phyloP scores from a whole-genome alignment of 2,888 invertebrate species.

The Cerceris ruficornis region DNA sequence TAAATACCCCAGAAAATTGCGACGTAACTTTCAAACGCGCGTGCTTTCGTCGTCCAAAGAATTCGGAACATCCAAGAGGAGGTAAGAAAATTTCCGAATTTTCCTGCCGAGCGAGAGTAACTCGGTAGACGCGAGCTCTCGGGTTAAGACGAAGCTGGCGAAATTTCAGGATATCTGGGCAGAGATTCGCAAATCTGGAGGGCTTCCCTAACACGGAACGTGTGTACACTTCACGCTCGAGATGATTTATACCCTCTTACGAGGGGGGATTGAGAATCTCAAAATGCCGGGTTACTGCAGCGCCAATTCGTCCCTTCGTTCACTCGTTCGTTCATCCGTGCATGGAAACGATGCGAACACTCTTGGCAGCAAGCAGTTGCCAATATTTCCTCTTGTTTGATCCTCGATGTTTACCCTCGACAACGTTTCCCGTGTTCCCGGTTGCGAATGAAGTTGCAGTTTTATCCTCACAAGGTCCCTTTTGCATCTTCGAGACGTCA shows the following conservation, averaged over 20 bases:
- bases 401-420: slow-evolving; percentile 19
- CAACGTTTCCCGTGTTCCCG: neutral
- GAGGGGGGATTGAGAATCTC: slow-evolving; percentile 45
- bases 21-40: neutral
- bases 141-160: slow-evolving; percentile 7
- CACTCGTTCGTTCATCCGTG: slow-evolving; percentile 35
- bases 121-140: neutral
- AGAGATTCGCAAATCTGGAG: slow-evolving; percentile 43
- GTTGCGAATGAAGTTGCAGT: too few relatives aligned
- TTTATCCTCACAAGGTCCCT: too few relatives aligned
- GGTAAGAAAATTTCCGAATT: neutral
- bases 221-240: slow-evolving; percentile 66
- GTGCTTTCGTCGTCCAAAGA: neutral
- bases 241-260: slow-evolving; percentile 52
- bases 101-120: neutral
- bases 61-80: neutral
- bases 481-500: too few relatives aligned
- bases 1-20: too few relatives aligned
- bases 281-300: slow-evolving; percentile 44
- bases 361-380: slow-evolving; percentile 30
- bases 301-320: slow-evolving; percentile 30
- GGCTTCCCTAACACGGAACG: slow-evolving; percentile 29
- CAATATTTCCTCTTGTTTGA: slow-evolving; percentile 22
- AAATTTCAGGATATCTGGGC: slow-evolving; percentile 13
- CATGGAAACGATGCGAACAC: slow-evolving; percentile 12